These are phyloP conservation scores for Azemiops feae DNA, from an alignment of 2,113 vertebrate genomes.

Conservation along the genomic window DNA sequence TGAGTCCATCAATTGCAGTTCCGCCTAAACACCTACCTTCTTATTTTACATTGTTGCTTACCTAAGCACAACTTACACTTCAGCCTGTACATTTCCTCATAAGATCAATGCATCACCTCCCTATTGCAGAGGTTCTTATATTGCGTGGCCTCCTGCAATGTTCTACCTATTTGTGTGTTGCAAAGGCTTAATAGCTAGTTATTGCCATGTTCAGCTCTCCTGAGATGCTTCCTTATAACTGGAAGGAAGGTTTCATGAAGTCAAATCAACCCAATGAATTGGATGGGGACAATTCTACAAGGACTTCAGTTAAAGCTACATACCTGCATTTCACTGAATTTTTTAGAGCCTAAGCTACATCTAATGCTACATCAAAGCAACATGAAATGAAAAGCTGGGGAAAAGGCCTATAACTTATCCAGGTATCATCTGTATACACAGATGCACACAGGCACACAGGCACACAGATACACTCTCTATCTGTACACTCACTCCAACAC, in stretches of 20 bases:
- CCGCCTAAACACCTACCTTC: neutral
- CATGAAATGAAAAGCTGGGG: neutral
- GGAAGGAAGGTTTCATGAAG: neutral
- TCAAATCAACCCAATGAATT: neutral
- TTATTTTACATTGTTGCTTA: neutral
- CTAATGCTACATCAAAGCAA: neutral
- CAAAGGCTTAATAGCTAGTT: neutral
- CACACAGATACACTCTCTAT: neutral
- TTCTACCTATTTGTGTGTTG: neutral
- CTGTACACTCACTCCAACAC: neutral
- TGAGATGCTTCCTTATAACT: neutral
- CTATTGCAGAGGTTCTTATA: neutral
- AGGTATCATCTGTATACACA: neutral
- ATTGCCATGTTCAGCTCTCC: neutral
- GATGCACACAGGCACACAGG: no score
- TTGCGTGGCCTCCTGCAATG: neutral
- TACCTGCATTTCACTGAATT: neutral
- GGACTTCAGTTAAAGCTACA: neutral
- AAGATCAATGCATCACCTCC: neutral
- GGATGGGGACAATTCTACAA: neutral
- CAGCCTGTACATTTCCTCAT: neutral
- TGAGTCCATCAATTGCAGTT: neutral
- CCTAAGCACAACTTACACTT: neutral
- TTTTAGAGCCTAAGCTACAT: neutral
- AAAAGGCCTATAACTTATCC: neutral